Evolutionary conservation across 2,888 invertebrate genomes (phyloP).

Genomic region (Resseliella maxima): DNA sequence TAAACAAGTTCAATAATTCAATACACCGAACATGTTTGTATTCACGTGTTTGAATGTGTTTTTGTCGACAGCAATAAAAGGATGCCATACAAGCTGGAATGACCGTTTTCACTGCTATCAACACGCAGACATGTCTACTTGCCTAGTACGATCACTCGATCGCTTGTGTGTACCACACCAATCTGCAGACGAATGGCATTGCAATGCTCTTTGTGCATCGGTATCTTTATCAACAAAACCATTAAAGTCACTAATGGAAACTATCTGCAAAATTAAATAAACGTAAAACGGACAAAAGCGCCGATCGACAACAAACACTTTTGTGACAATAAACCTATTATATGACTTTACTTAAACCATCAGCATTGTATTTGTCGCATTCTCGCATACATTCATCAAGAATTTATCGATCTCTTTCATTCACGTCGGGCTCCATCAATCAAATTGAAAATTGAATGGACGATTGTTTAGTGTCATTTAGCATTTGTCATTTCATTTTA

Average conservation of each 20-base stretch:
- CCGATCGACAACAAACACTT: slow-evolving; percentile 42
- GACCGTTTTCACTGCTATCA: slow-evolving; percentile 10
- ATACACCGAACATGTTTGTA: neutral
- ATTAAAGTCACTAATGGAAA: slow-evolving; percentile 55
- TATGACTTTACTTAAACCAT: slow-evolving; percentile 46
- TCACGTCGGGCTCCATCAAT: slow-evolving; percentile 4
- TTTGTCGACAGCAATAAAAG: slow-evolving; percentile 9
- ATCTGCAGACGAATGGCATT: slow-evolving; percentile 45
- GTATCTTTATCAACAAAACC: slow-evolving; percentile 12
- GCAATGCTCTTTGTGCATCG: neutral
- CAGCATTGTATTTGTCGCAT: neutral
- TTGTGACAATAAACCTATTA: slow-evolving; percentile 51
- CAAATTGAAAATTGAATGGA: slow-evolving; percentile 40
- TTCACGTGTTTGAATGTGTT: neutral
- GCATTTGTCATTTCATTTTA: slow-evolving; percentile 36
- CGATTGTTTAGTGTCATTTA: slow-evolving; percentile 28
- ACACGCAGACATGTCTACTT: slow-evolving; percentile 8
- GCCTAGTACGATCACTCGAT: neutral
- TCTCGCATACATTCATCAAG: neutral
- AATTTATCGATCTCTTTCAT: neutral
- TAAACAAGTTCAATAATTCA: slow-evolving; percentile 45
- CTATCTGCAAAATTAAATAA: slow-evolving; percentile 55
- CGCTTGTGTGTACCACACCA: neutral
- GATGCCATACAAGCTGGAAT: slow-evolving; percentile 31
- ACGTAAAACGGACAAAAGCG: slow-evolving; percentile 38